Percentiles rank a stretch among this genome's conserved stretches.
These are phyloP conservation scores for Tipula vernalis DNA, from an alignment of 2,888 invertebrate genomes.

Conservation along the genomic window DNA sequence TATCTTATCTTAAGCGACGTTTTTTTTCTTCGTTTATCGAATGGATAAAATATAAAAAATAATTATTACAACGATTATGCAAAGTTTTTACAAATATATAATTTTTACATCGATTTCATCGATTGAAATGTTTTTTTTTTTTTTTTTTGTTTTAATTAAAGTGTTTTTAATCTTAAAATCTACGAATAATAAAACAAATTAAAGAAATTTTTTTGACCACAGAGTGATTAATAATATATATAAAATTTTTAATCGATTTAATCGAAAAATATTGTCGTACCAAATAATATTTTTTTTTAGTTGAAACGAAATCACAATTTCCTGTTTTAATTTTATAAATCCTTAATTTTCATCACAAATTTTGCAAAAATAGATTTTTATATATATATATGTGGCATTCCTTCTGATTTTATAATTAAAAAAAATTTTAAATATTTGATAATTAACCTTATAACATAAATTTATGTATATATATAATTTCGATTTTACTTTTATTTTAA, in stretches of 20 bases:
- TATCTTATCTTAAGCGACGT: neutral
- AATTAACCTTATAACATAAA: neutral
- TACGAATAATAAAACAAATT: slow-evolving; percentile 6
- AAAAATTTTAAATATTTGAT: neutral
- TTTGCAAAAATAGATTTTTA: neutral
- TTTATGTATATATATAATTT: neutral
- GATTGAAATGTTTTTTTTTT: neutral
- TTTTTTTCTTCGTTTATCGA: neutral
- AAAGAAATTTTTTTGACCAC: neutral
- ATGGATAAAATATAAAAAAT: neutral
- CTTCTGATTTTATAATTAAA: neutral
- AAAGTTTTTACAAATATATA: neutral
- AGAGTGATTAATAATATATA: neutral
- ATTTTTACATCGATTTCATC: slow-evolving; percentile 11
- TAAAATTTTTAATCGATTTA: neutral
- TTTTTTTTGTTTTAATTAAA: neutral
- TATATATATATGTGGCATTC: neutral
- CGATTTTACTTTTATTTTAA: neutral
- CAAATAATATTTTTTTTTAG: neutral
- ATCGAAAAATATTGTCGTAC: slow-evolving; percentile 4
- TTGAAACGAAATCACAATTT: neutral
- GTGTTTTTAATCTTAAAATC: neutral
- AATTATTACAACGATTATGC: slow-evolving; percentile 9
- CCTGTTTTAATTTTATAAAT: neutral
- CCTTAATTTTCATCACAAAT: neutral